Evolutionary conservation across 2,113 vertebrate genomes (phyloP), one percentile per base, ranked within the genome.

Genomic region (Oryzias curvinotus): DNA sequence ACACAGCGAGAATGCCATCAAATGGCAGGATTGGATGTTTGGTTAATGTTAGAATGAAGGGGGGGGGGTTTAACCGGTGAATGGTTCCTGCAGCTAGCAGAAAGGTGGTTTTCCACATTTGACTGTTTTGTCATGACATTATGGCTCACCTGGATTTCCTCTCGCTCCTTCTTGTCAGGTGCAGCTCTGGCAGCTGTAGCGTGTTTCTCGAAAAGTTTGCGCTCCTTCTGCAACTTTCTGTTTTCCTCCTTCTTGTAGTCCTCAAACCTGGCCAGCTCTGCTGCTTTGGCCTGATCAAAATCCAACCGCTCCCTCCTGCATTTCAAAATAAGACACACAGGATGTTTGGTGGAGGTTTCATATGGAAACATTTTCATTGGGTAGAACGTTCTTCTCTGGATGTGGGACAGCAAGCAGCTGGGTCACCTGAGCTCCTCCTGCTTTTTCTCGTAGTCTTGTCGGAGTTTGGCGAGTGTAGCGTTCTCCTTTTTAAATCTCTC

Each of bases 131-230:
- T 30, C 28, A 17, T 3, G 23, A 14, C 4, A 23, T 14, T 3
- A 6, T 10, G 12, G 12, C 5, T 1, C 4, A 90, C 97, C 95
- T 97, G 96, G 73, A 98, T 98, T 88, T 99, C 96, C 82, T 96
- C 94, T 25, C 97, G 93, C 57, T 99, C 96, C 63, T 92, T 97
- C 88, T 96, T 98, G 89, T 97, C 96, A 7, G 97, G 97, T 18
- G 95, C 89, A 50, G 94, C 91, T 88, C 95, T 92, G 43, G 91
- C 92, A 4, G 91, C 92, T 17, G 89, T 84, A 1, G 90, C 81
- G 5, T 99, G 94, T 53, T 92, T 97, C 85, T 98, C 95, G 89
- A 98, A 98, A 73, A 98, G 81, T 88, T 92, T 95, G 15, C 94
- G 94, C 49, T 98, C 96, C 70, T 92, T 96, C 80, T 95, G 96